A percentile compares a stretch with the other conserved stretches of the same genome.
Evolutionary conservation across 2,888 invertebrate species (phyloP).

Genomic region (Pollenia griseotomentosa): DNA sequence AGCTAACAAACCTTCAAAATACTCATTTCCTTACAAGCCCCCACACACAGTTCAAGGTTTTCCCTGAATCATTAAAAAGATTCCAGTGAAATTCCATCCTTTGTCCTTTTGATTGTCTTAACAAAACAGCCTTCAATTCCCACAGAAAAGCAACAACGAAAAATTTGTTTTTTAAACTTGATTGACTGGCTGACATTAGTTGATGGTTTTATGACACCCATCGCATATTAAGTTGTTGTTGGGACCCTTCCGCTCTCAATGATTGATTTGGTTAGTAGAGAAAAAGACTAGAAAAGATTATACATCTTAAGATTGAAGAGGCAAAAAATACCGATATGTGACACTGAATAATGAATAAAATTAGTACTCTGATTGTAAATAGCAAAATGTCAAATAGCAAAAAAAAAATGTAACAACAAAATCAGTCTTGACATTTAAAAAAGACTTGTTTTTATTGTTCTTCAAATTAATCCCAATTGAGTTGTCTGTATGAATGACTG

Average conservation of each 20-base stretch:
- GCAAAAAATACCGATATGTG: background rate
- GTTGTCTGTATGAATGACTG: constrained; percentile 20
- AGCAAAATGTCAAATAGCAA: constrained; percentile 21
- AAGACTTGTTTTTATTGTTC: constrained; percentile 1
- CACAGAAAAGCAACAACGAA: background rate
- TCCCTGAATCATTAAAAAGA: too few relatives aligned
- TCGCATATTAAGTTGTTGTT: background rate
- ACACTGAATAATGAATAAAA: constrained; percentile 42
- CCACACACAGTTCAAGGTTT: too few relatives aligned
- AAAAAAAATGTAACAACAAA: background rate
- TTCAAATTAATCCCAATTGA: constrained; percentile 23
- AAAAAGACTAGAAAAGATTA: background rate
- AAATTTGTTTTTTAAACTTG: background rate
- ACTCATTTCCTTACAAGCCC: too few relatives aligned
- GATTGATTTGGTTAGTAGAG: background rate
- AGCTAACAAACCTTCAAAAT: too few relatives aligned
- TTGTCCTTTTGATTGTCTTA: background rate
- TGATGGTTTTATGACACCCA: constrained; percentile 25
- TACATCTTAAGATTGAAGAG: background rate
- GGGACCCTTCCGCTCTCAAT: background rate
- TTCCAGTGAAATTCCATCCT: too few relatives aligned
- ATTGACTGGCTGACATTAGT: constrained; percentile 11
- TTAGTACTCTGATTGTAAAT: constrained; percentile 26
- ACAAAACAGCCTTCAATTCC: background rate
- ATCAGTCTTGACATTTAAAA: constrained; percentile 48